Base-by-base conservation (phyloP, 2,113 vertebrate genomes). In the Seriola dumerili region DNA sequence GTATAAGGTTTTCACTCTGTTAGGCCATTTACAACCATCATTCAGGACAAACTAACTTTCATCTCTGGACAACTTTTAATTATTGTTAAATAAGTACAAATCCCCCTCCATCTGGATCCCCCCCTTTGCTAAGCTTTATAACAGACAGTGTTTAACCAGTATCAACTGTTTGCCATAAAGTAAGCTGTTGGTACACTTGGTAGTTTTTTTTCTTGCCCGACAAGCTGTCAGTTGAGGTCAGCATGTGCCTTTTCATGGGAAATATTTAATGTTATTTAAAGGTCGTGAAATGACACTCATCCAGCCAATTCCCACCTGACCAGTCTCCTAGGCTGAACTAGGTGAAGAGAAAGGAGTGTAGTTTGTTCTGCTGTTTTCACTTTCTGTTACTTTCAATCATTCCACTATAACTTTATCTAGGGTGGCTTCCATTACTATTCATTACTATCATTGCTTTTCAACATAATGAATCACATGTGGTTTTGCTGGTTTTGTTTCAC, bases 151-250 rank as follows among this genome's bases (percentile, higher is more conserved):
- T 72, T 65, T 50, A 4, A 29, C 42, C 21, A 13, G 4, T 67
- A 34, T 34, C 8, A 19, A 59, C 16, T 73, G 52, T 50, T 40
- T 62, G 36, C 55, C 9, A 34, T 36, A 38, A 6, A 55, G 17
- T 23, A 55, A 63, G 46, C 55, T 69, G 46, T 36, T 17, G 25
- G 14, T 58, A 38, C 42, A 69, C 64, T 68, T 48, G 13, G 38
- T 48, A 2, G 25, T 65, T 57, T 58, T 17, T 61, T 82, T 68
- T 46, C 19, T 54, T 42, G 54, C 46, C 32, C 21, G 9, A 69
- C 23, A 81, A 69, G n/a, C 55, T 46, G 57, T 70, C 38, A 21
- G 4, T n/a, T n/a, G 36, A 23, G n/a, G 67, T 79, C 48, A 72
- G 12, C 19, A 16, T 50, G 5, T 50, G 42, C 14, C 4, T 44